These are phyloP conservation scores for Drosophila pectinifera DNA, from an alignment of 1,140 invertebrate species.

Conservation along the genomic window DNA sequence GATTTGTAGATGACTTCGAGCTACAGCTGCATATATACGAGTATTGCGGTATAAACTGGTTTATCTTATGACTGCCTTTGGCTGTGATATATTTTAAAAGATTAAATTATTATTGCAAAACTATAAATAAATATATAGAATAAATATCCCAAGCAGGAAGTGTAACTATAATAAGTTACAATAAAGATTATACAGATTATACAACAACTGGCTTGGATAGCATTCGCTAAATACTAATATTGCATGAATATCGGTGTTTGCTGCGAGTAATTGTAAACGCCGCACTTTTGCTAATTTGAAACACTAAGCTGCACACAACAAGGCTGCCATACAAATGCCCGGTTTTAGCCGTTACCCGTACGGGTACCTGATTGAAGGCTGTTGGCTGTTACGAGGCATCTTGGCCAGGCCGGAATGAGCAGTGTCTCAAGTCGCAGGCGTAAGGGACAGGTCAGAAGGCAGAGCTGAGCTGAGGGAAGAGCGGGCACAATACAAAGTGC, in stretches of 20 bases:
- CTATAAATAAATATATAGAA: no score
- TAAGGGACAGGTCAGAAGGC: slow-evolving; percentile 55
- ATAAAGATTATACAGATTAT: neutral
- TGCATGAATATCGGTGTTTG: neutral
- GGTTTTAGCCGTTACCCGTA: neutral
- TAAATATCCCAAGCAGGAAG: no score
- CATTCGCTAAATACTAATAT: neutral
- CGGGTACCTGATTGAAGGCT: slow-evolving; percentile 29
- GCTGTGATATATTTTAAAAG: neutral
- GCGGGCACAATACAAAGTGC: slow-evolving; percentile 52
- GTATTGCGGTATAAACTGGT: slow-evolving; percentile 10
- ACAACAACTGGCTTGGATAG: neutral
- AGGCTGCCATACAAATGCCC: slow-evolving; percentile 44
- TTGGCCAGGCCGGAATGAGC: slow-evolving; percentile 24
- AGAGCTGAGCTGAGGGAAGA: slow-evolving; percentile 46
- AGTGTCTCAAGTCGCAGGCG: slow-evolving; percentile 8
- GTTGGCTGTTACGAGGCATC: slow-evolving; percentile 11
- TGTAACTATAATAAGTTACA: neutral
- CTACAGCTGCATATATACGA: neutral
- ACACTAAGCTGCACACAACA: slow-evolving; percentile 21
- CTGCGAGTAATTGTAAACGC: neutral
- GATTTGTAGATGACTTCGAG: slow-evolving; percentile 1
- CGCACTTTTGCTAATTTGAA: slow-evolving; percentile 8
- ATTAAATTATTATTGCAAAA: neutral
- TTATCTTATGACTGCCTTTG: neutral